Evolutionary conservation across 2,888 invertebrate species (phyloP).

Genomic region (Cryptocheilus praepositus): DNA sequence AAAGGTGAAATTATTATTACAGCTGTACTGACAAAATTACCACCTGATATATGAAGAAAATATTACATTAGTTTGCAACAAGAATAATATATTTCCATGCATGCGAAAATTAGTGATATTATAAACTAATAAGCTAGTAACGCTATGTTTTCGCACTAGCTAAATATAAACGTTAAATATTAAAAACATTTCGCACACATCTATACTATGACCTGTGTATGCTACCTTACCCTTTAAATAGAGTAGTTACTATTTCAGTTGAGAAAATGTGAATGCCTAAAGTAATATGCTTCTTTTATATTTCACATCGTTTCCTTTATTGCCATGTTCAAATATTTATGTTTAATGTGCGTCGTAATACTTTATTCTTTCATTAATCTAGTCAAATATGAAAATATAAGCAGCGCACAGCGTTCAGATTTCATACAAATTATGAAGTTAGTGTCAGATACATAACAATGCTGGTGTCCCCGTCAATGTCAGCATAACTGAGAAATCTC

Average conservation of each 20-base stretch:
- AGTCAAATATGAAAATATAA: slow-evolving; percentile 17
- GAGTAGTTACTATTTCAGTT: no score
- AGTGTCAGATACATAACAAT: no score
- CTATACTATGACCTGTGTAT: no score
- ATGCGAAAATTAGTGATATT: slow-evolving; percentile 42
- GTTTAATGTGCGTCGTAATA: slow-evolving; percentile 15
- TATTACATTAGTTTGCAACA: slow-evolving; percentile 21
- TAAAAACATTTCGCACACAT: slow-evolving; percentile 7
- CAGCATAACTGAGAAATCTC: no score
- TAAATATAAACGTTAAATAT: slow-evolving; percentile 20
- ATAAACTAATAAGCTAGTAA: slow-evolving; percentile 45
- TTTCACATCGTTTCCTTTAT: slow-evolving; percentile 25
- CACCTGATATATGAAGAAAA: slow-evolving; percentile 23
- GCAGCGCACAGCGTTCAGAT: no score
- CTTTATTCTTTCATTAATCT: slow-evolving; percentile 24
- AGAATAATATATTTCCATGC: slow-evolving; percentile 29
- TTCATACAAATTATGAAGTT: no score
- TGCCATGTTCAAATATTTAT: slow-evolving; percentile 14
- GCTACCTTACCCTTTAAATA: no score
- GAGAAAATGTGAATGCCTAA: no score
- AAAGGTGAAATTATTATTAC: no score
- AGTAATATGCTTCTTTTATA: slow-evolving; percentile 15
- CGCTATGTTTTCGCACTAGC: slow-evolving; percentile 48
- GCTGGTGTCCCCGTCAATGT: no score
- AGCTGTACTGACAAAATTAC: no score